Evolutionary conservation across 2,888 invertebrate species (phyloP).

Genomic region (Sphaerophoria taeniata): DNA sequence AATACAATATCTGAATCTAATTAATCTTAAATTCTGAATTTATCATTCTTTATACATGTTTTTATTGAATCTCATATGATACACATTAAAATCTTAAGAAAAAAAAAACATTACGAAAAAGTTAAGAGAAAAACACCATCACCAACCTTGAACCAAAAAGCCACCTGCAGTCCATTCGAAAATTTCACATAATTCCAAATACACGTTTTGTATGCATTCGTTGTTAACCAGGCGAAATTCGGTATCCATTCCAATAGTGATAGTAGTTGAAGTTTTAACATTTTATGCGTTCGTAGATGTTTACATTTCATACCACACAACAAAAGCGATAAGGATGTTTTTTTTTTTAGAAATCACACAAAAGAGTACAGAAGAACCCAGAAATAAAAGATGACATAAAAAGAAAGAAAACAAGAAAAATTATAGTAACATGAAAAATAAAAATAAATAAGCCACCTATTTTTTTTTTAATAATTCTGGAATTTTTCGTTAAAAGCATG

Average conservation of each 20-base stretch:
- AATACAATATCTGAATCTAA: too few relatives aligned
- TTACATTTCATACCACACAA: conserved; percentile 47
- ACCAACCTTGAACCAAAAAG: conserved; percentile 96
- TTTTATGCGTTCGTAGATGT: conserved; percentile 17
- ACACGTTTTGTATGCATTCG: not conserved
- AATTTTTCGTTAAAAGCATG: too few relatives aligned
- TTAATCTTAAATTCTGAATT: too few relatives aligned
- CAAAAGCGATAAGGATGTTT: conserved; percentile 59
- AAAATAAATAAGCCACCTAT: conserved; percentile 13
- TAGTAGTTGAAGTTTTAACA: conserved; percentile 37
- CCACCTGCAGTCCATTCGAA: conserved; percentile 85
- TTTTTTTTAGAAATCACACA: conserved; percentile 46
- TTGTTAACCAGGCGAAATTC: conserved; percentile 12
- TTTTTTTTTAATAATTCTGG: too few relatives aligned
- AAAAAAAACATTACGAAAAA: conserved; percentile 17
- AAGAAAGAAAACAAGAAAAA: conserved; percentile 24
- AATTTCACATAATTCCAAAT: conserved; percentile 16
- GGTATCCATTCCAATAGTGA: conserved; percentile 60
- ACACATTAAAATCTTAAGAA: conserved; percentile 5
- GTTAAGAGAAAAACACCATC: conserved; percentile 76
- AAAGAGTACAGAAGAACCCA: conserved; percentile 56
- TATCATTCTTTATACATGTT: too few relatives aligned
- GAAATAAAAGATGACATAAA: conserved; percentile 48
- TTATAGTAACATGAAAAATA: conserved; percentile 25
- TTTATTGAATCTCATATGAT: too few relatives aligned